Base-by-base conservation (phyloP, 2,797 vertebrate species). In the Zalophus californianus region DNA sequence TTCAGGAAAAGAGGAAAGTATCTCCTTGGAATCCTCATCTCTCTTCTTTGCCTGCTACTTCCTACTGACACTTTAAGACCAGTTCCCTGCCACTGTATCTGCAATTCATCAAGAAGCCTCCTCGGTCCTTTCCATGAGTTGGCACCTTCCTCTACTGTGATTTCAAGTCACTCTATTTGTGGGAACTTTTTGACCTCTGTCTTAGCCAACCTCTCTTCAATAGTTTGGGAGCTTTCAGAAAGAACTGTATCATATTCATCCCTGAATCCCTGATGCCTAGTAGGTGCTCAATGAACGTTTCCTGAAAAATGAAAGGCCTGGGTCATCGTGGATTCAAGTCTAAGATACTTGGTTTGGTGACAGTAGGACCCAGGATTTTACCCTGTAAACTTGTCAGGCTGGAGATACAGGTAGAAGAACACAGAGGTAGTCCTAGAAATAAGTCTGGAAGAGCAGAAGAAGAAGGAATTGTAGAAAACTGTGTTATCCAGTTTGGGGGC, bases 281-380 rank as follows among this genome's bases (percentile, higher is more conserved):
- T 58, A 89, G 15, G 27, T 86, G 12, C 29, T 96, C 58, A 90
- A 75, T 77, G 96, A 94, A 92, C 62, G 44, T 92, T 92, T 83
- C 50, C 48, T 82, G 48, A 86, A 92, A 93, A 78, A 72, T 79
- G 48, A 92, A 97, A 95, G 50, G 41, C 68, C 58, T 18, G 12
- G 5, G 54, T 92, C 80, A 85, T 89, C 10, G n/a, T 27, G 60
- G n/a, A 79, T 96, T 86, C 68, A 87, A 68, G 70, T 87, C 60
- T 66, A 54, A 86, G 66, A 88, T 50, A 20, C 72, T 94, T 91
- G 35, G 32, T 96, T 96, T 91, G 13, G 68, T 88, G 83, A 93
- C 16, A 91, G 21, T 91, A 50, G 20, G 25, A 86, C 64, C 7
- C 82, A 94, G 60, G n/a, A 35, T 94, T 96, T 87, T 8, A 50